phyloP scores from a whole-genome alignment of 1,140 invertebrate species.

The Lerema accius region DNA sequence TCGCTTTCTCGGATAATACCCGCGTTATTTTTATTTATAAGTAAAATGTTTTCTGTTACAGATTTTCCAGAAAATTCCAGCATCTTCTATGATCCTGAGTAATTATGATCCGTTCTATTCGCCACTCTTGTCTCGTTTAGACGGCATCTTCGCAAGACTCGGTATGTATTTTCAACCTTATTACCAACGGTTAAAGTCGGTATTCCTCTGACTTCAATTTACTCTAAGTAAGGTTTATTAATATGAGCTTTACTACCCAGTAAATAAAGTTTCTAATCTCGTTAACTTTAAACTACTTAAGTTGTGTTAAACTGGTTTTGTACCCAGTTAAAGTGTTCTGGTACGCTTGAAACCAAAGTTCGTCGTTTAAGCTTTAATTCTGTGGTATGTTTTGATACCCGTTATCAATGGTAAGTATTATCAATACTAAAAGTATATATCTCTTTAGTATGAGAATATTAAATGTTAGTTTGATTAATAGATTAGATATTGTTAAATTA shows the following conservation, averaged over 20 bases:
- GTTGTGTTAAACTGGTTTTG: neutral
- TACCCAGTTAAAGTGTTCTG: neutral
- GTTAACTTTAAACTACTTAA: slow-evolving; percentile 11
- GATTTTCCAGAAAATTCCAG: slow-evolving; percentile 93
- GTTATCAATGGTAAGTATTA: too few relatives aligned
- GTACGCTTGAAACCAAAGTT: too few relatives aligned
- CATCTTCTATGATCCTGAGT: slow-evolving; percentile 90
- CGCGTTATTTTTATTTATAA: neutral
- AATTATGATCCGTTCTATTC: slow-evolving; percentile 95
- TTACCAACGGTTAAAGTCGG: neutral
- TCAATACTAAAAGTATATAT: too few relatives aligned
- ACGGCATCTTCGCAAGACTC: slow-evolving; percentile 91
- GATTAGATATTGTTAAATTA: too few relatives aligned
- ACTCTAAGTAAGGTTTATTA: neutral
- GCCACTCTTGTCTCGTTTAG: slow-evolving; percentile 90
- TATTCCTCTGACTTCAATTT: neutral
- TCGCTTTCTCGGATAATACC: too few relatives aligned
- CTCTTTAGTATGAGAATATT: too few relatives aligned
- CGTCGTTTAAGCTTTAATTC: too few relatives aligned
- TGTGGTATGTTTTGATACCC: too few relatives aligned
- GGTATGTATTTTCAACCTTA: slow-evolving; percentile 67
- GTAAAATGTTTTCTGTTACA: slow-evolving; percentile 66
- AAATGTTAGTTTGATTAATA: too few relatives aligned
- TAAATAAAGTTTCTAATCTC: slow-evolving; percentile 30
- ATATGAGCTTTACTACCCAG: slow-evolving; percentile 10